A percentile compares a stretch with the other conserved stretches of the same genome.
Conservation (phyloP, 1,140 invertebrate genomes). For the Dysdera silvatica region DNA sequence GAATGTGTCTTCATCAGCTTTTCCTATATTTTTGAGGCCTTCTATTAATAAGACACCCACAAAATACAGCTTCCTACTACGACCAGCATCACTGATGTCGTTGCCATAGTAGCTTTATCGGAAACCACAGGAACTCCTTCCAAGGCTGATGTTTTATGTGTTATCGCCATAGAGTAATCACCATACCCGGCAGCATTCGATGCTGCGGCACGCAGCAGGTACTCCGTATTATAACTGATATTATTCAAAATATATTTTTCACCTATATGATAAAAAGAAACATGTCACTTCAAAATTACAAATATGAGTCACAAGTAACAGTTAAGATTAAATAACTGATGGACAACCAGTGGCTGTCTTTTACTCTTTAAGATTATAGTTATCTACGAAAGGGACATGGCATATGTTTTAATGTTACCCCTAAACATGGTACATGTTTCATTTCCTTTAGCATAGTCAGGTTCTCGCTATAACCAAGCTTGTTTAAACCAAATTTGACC, state of each 20-base stretch:
- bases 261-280: slow-evolving; percentile 9
- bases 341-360: neutral
- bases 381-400: too few relatives aligned
- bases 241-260: slow-evolving; percentile 31
- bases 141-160: slow-evolving; percentile 26
- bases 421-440: too few relatives aligned
- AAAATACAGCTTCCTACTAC: too few relatives aligned
- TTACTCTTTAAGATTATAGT: too few relatives aligned
- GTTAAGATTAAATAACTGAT: neutral
- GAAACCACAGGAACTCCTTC: slow-evolving; percentile 7
- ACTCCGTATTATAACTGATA: slow-evolving; percentile 34
- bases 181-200: slow-evolving; percentile 36
- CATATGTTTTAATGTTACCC: too few relatives aligned
- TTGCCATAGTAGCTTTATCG: neutral
- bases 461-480: too few relatives aligned
- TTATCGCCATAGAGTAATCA: slow-evolving; percentile 30
- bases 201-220: slow-evolving; percentile 35
- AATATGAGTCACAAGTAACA: neutral
- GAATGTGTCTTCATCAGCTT: too few relatives aligned
- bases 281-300: neutral
- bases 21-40: too few relatives aligned
- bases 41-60: too few relatives aligned
- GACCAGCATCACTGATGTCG: neutral
- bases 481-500: too few relatives aligned
- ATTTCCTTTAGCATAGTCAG: too few relatives aligned